A percentile compares a stretch with the other conserved stretches of the same genome.
Conservation (phyloP, 2,113 vertebrate species). For the Rhizomys pruinosus region DNA sequence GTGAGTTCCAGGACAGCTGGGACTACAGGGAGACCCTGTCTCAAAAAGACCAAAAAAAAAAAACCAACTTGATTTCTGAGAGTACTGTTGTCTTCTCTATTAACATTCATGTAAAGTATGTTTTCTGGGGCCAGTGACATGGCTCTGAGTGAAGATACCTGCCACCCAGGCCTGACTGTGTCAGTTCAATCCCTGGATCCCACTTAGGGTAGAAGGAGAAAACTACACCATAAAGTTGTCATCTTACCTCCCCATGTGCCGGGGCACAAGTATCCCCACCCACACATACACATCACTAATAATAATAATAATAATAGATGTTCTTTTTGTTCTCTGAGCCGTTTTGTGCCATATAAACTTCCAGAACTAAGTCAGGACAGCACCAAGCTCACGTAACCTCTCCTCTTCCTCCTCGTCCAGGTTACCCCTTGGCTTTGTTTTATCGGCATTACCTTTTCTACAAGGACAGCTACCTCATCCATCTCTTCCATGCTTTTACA, state of each 20-base stretch:
- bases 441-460: slow-evolving; percentile 94
- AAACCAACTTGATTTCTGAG: background rate
- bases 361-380: background rate
- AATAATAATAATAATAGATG: too few relatives aligned
- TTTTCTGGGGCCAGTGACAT: background rate
- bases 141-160: background rate
- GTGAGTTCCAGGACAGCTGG: too few relatives aligned
- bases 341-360: slow-evolving; percentile 14
- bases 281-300: background rate
- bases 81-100: background rate
- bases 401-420: slow-evolving; percentile 80
- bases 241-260: background rate
- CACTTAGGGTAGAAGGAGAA: background rate
- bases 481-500: slow-evolving; percentile 93
- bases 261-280: too few relatives aligned
- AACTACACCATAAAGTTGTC: background rate
- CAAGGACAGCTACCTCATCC: slow-evolving; percentile 92
- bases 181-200: background rate
- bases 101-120: background rate
- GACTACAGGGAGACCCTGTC: too few relatives aligned
- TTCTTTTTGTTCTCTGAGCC: background rate
- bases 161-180: background rate
- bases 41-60: background rate
- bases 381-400: slow-evolving; percentile 1
- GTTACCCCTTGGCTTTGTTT: slow-evolving; percentile 95